A percentile compares a stretch with the other conserved stretches of the same genome.
These are phyloP conservation scores for Apodemia duryi DNA, from an alignment of 2,888 invertebrate species.

Conservation along the genomic window DNA sequence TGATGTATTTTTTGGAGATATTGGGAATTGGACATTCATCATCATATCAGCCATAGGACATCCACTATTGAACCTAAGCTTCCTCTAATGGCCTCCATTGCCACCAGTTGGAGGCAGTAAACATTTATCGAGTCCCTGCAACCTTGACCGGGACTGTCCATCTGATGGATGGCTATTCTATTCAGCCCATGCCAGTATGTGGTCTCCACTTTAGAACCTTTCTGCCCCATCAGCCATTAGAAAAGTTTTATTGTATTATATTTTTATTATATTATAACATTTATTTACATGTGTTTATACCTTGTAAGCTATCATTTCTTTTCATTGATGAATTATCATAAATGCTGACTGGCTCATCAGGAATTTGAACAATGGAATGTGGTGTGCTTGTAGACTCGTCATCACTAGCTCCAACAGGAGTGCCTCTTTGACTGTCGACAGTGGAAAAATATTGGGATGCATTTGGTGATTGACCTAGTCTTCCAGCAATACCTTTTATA, in stretches of 20 bases:
- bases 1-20: no score
- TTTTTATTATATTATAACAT: no score
- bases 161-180: no score
- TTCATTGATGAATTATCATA: slow-evolving; percentile 65
- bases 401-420: slow-evolving; percentile 71
- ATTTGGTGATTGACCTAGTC: slow-evolving; percentile 65
- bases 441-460: slow-evolving; percentile 54
- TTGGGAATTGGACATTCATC: no score
- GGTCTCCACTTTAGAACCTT: no score
- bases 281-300: slow-evolving; percentile 34
- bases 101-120: no score
- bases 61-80: no score
- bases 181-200: no score
- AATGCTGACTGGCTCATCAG: slow-evolving; percentile 65
- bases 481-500: slow-evolving; percentile 63
- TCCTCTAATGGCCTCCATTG: no score
- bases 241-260: neutral
- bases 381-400: slow-evolving; percentile 80
- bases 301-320: slow-evolving; percentile 69
- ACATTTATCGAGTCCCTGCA: no score
- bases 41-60: no score
- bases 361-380: slow-evolving; percentile 85
- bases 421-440: slow-evolving; percentile 60
- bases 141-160: no score
- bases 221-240: slow-evolving; percentile 27